Conservation (phyloP, 1,140 invertebrate genomes). For the Batillaria attramentaria region DNA sequence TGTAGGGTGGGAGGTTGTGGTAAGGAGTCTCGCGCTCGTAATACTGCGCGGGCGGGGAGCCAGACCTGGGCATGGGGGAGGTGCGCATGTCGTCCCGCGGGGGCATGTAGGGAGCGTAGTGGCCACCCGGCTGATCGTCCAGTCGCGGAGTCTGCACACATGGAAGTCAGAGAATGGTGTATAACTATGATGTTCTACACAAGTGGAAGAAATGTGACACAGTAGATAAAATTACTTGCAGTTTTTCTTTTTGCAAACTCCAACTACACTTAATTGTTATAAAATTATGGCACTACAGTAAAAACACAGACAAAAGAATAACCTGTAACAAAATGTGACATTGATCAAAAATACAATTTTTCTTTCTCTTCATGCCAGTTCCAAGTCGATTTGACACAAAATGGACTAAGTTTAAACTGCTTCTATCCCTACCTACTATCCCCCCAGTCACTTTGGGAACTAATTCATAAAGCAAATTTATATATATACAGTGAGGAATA, state of each 20-base stretch:
- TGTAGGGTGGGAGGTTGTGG: conserved; percentile 33
- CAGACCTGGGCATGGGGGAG: conserved; percentile 42
- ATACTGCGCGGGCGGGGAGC: conserved; percentile 35
- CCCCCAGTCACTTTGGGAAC: no score
- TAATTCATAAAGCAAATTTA: no score
- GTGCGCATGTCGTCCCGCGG: conserved; percentile 38
- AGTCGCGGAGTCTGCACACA: conserved; percentile 17
- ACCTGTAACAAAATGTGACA: neutral
- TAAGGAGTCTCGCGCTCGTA: conserved; percentile 29
- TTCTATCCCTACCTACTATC: no score
- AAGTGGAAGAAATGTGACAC: neutral
- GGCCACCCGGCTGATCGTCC: neutral
- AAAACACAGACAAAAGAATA: neutral
- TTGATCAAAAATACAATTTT: no score
- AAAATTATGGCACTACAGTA: neutral
- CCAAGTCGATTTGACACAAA: no score
- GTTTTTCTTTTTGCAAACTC: neutral
- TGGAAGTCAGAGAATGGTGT: conserved; percentile 33
- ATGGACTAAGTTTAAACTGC: no score
- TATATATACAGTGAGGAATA: no score
- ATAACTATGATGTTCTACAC: neutral
- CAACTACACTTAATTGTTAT: neutral
- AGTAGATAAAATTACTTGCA: neutral
- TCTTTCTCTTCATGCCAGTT: no score
- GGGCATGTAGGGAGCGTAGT: conserved; percentile 39